Evolutionary conservation across 1,140 invertebrate species (phyloP).

Genomic region (Hypothenemus hampei): DNA sequence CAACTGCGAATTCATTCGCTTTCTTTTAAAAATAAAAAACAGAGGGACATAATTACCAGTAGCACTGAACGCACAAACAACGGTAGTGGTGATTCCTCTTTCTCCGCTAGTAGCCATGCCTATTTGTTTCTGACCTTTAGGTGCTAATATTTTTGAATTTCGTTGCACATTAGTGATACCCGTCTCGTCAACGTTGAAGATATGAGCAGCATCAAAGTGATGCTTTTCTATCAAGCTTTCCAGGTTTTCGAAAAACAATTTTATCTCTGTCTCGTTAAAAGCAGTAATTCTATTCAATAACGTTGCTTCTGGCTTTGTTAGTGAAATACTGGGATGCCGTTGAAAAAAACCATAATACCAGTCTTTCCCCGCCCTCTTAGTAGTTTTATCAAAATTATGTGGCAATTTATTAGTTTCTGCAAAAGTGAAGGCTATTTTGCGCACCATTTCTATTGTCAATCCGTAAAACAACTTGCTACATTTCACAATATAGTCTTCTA

Average conservation of each 20-base stretch:
- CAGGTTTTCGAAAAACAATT: constrained; percentile 42
- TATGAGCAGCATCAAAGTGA: constrained; percentile 34
- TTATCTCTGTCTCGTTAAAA: constrained; percentile 41
- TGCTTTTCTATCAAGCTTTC: constrained; percentile 38
- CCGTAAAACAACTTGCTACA: constrained; percentile 9
- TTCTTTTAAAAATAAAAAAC: constrained; percentile 46
- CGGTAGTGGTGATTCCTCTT: constrained; percentile 35
- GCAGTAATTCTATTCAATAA: constrained; percentile 39
- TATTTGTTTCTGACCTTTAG: constrained; percentile 41
- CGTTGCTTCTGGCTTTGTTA: constrained; percentile 41
- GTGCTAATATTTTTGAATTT: constrained; percentile 26
- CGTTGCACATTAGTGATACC: constrained; percentile 44
- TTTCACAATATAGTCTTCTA: neutral
- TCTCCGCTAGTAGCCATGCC: constrained; percentile 35
- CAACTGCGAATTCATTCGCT: constrained; percentile 24
- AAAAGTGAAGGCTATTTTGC: neutral
- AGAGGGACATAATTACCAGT: constrained; percentile 27
- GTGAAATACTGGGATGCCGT: constrained; percentile 29
- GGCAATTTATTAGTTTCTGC: constrained; percentile 5
- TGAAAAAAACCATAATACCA: constrained; percentile 38
- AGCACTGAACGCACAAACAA: constrained; percentile 27
- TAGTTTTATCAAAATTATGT: constrained; percentile 36
- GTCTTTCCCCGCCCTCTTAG: constrained; percentile 33
- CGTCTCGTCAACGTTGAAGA: constrained; percentile 49
- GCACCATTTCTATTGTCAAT: neutral